Base-by-base conservation (phyloP, 2,888 invertebrate species). In the Drosophila tanythrix region DNA sequence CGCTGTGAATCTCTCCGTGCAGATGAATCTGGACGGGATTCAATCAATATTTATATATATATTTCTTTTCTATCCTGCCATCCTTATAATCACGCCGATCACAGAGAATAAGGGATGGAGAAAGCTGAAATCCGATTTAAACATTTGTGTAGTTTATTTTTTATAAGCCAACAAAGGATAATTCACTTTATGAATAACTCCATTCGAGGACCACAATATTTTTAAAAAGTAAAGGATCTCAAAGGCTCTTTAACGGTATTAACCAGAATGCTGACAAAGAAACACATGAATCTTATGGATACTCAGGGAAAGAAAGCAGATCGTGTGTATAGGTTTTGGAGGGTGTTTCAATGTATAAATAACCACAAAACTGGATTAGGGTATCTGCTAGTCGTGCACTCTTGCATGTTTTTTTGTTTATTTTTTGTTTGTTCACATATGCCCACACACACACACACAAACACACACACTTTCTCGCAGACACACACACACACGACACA, bases 371-470 rank as follows among this genome's bases (percentile, higher is more conserved):
- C 10, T 15, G 1, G 4, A 10, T 15, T 27, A 43, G 57, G 57
- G 21, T 31, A 43, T 40, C 21, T 43, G 15, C 21, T 29, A 31
- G 57, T 43, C 57, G 15, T 15, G 15, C 40, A 21, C 4, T 31
- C 21, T 25, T 18, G 25, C 31, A 21, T 43, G 6, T 3, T 29
- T 21, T 43, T 33, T 35, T 69, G 58, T 70, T 80, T 77, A 69
- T 73, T 73, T 75, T 72, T 53, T 72, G 80, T 72, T 56, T 72
- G 81, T 72, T 56, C 67, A 60, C 70, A 73, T 50, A 59, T 70
- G 63, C 74, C 58, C 67, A 65, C 82, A 61, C 57, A 59, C 52
- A 59, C 52, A 60, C 67, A 55, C 55, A 35, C 55, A 18, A 2
- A 27, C 50, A 6, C 27, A 18, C 52, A 61, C 82, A 58, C 56